Base-by-base conservation (phyloP, 1,140 invertebrate genomes). In the Saccostrea cuccullata region DNA sequence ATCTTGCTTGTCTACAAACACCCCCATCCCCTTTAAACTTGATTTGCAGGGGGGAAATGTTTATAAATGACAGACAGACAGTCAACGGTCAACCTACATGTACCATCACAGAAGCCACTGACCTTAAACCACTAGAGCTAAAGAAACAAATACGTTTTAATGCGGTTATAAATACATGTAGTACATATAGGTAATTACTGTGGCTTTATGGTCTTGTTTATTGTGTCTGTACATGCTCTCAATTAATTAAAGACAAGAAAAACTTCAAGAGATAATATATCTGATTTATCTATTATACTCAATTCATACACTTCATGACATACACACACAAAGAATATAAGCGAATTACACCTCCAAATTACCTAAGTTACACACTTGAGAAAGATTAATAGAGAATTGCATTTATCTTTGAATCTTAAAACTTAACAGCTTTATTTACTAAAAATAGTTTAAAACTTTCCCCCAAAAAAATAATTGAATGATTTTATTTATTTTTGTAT, bases 271-370 rank as follows among this genome's bases (percentile, higher is more conserved):
- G 70, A 30, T 77, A 77, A 77, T 77, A 77, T 77, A 77, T 77
- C 70, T 77, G 30, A 77, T 77, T 77, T 77, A 77, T 77, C 70
- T 77, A 77, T 23, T 77, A 77, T 77, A 77, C 70, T 77, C 70
- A 77, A 30, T 77, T 77, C 70, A 77, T 77, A 77, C 70, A 77
- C 70, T 77, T 77, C 70, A 77, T 26, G 30, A 77, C 70, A 77
- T 77, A 77, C 70, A 77, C 70, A 77, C 70, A 77, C 70, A 77
- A 77, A 77, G 70, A 77, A 77, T 77, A 77, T 77, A 77, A 77
- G 70, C 70, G 26, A 77, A 77, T 77, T 77, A 77, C 70, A 77
- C 30, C 58, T 64, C 58, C 23, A 30, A 26, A 26, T 30, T 30
- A 15, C 15, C 26, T 26, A 30, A 77, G 70, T 77, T 77, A 77